Evolutionary conservation across 2,888 invertebrate genomes (phyloP).

Genomic region (Heliconius aoede): DNA sequence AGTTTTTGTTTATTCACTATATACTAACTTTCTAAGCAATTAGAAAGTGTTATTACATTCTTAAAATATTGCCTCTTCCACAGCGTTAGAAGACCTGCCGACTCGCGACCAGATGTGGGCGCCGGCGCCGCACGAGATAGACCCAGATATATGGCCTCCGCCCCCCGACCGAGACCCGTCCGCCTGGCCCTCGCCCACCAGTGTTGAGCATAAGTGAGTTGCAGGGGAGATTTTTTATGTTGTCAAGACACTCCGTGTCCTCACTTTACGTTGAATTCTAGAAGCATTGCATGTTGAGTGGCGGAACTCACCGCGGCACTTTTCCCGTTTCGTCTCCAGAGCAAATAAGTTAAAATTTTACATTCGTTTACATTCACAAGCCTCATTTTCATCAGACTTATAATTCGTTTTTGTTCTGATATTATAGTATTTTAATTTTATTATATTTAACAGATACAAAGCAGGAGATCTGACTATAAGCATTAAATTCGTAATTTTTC

Average conservation of each 20-base stretch:
- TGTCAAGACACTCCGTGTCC: no score
- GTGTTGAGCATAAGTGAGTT: conserved; percentile 88
- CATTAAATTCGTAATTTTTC: no score
- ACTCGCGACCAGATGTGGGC: conserved; percentile 77
- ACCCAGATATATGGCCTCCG: conserved; percentile 91
- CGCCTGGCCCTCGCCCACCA: conserved; percentile 94
- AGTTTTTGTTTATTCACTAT: conserved; percentile 6
- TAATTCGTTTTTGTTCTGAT: background rate
- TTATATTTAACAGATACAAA: no score
- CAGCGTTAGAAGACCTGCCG: conserved; percentile 80
- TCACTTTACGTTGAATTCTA: no score
- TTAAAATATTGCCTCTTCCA: conserved; percentile 32
- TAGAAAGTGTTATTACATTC: conserved; percentile 26
- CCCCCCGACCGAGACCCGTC: conserved; percentile 88
- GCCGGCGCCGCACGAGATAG: conserved; percentile 82
- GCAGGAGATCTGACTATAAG: no score
- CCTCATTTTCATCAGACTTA: background rate
- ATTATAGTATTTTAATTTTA: no score
- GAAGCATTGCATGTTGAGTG: no score
- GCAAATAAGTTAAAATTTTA: no score
- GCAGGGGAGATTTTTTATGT: no score
- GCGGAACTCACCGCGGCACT: no score
- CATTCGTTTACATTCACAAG: no score
- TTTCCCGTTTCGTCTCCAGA: no score
- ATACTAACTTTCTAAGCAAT: conserved; percentile 18